These are phyloP conservation scores for Germaria angustata DNA, from an alignment of 2,888 invertebrate species.

Conservation along the genomic window DNA sequence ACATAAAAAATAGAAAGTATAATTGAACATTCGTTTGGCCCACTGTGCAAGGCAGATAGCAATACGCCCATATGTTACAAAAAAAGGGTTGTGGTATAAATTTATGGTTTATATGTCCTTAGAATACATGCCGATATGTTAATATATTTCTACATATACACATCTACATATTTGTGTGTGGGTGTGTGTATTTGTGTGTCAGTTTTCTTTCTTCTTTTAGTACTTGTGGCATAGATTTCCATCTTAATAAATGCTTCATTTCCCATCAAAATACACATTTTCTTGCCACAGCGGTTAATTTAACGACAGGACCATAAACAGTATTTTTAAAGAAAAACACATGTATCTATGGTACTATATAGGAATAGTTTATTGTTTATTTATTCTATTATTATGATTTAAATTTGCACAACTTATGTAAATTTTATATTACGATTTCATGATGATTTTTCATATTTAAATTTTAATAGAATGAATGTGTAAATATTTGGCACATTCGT, in stretches of 20 bases:
- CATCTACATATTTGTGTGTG: no score
- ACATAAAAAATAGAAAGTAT: no score
- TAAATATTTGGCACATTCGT: no score
- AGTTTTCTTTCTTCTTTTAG: neutral
- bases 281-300: neutral
- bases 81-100: no score
- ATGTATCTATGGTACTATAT: neutral
- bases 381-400: neutral
- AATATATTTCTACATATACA: no score
- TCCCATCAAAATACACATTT: neutral
- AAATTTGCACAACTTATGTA: neutral
- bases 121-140: no score
- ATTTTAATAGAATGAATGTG: neutral
- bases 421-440: neutral
- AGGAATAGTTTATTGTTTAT: neutral
- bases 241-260: neutral
- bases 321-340: slow-evolving; percentile 6
- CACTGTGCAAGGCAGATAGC: no score
- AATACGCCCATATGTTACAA: no score
- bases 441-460: neutral
- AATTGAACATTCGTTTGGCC: no score
- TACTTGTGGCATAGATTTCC: neutral
- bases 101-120: no score
- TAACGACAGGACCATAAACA: slow-evolving; percentile 2
- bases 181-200: no score